Evolutionary conservation across 2,113 vertebrate genomes (phyloP), one percentile per base, ranked within the genome.

Genomic region (Butastur rufipennis): DNA sequence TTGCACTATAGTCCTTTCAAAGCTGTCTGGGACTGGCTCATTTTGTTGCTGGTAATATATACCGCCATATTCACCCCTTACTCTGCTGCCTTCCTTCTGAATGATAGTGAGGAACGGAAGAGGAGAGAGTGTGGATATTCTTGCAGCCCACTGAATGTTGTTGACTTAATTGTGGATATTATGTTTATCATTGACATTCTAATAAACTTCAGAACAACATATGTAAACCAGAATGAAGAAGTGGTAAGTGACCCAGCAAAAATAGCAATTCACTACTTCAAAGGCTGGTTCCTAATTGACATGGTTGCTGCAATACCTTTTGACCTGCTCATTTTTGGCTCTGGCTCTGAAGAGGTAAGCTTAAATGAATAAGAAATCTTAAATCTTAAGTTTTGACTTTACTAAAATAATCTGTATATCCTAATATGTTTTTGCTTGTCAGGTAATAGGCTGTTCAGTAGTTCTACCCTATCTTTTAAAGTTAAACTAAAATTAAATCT

Each of bases 251-350:
- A 99, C 91, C 99, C 99, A 21, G 99, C 99, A 88, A 99, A 99
- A 98, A 99, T 99, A 97, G 99, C 99, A 79, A 99, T 99, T 97
- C 99, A 99, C 98, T 99, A 99, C 98, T 99, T 99, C 98, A 99
- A 99, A 98, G 99, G 99, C 98, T 99, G 99, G 99, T 99, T 99
- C 98, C 99, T 99, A 97, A 99, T 99, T 97, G 99, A 99, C 98
- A 99, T 99, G 99, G 99, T 99, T 90, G 99, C 99, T n/a, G 99
- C 99, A 80, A 99, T 99, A 97, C 99, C 99, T 74, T 99, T 99
- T 96, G 99, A 99, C 98, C 99, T 99, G 95, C 99, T 99, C 89
- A 99, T 99, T 98, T 99, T 99, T 97, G 99, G 99, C 98, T 99
- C 99, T 86, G 99, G 99, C 96, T 99, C 99, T 80, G 99, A 99